Conservation (phyloP, 2,888 invertebrate genomes). For the Leucophenga maculata region DNA sequence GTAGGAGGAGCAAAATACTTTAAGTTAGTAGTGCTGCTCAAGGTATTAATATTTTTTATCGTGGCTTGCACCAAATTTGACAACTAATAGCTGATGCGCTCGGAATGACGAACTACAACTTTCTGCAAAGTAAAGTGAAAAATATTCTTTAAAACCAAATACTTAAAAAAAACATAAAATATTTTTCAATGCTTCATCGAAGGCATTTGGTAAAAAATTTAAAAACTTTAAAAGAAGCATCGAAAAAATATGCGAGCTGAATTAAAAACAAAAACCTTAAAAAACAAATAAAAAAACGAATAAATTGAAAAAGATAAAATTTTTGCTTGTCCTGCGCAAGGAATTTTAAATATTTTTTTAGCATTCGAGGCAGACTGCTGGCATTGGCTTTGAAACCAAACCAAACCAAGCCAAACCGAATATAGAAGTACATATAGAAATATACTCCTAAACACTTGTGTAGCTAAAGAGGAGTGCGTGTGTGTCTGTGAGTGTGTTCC, state of each 20-base stretch:
- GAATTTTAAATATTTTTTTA: constrained; percentile 40
- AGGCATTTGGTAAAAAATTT: background rate
- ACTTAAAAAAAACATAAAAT: background rate
- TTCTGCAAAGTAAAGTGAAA: too few relatives aligned
- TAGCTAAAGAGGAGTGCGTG: background rate
- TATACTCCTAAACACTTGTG: background rate
- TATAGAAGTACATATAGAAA: background rate
- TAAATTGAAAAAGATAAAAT: constrained; percentile 36
- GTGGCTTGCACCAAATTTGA: too few relatives aligned
- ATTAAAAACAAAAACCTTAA: constrained; percentile 8
- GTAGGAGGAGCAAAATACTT: too few relatives aligned
- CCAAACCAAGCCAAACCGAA: too few relatives aligned
- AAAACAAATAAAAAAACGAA: constrained; percentile 23
- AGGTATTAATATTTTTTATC: too few relatives aligned
- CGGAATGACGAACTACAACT: too few relatives aligned
- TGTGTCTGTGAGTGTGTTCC: too few relatives aligned
- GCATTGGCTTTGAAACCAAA: constrained; percentile 5
- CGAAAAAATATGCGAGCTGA: background rate
- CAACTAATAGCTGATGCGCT: too few relatives aligned
- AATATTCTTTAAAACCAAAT: too few relatives aligned
- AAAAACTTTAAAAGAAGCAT: background rate
- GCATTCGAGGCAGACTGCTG: constrained; percentile 22
- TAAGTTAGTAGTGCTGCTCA: too few relatives aligned
- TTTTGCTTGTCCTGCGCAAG: constrained; percentile 33
- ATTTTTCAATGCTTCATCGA: background rate